A percentile compares a stretch with the other conserved stretches of the same genome.
These are phyloP conservation scores for Panonychus citri DNA, from an alignment of 1,140 invertebrate genomes.

Conservation along the genomic window DNA sequence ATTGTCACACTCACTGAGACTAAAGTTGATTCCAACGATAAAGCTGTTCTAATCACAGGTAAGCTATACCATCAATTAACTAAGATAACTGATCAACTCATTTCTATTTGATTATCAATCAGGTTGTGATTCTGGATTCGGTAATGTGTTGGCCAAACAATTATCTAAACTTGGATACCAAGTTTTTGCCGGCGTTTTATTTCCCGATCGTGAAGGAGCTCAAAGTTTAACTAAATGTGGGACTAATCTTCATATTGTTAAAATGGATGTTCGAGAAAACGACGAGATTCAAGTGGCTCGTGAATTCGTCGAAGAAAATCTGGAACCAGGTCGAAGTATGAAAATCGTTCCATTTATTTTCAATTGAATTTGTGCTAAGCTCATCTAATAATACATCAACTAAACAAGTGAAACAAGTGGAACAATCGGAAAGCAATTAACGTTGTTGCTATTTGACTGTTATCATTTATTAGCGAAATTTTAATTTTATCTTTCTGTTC, in stretches of 20 bases:
- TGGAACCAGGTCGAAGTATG: neutral
- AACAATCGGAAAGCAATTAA: too few species aligned
- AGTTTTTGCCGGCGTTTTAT: slow-evolving; percentile 29
- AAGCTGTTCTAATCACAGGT: slow-evolving; percentile 22
- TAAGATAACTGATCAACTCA: neutral
- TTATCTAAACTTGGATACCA: slow-evolving; percentile 23
- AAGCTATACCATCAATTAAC: neutral
- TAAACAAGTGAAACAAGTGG: too few species aligned
- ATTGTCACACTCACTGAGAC: neutral
- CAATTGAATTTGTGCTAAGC: too few species aligned
- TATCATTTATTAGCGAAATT: neutral
- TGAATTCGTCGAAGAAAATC: neutral
- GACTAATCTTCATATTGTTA: slow-evolving; percentile 23
- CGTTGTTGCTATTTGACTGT: too few species aligned
- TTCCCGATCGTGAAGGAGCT: slow-evolving; percentile 21
- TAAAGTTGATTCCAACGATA: neutral
- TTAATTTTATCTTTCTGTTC: neutral
- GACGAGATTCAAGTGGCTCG: neutral
- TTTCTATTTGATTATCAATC: neutral
- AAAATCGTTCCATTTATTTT: neutral
- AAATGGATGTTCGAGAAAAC: slow-evolving; percentile 28
- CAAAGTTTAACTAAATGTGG: slow-evolving; percentile 17
- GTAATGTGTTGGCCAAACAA: slow-evolving; percentile 21
- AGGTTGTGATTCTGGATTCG: slow-evolving; percentile 22
- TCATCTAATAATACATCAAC: too few species aligned